phyloP scores from a whole-genome alignment of 2,797 vertebrate species.

The Luscinia luscinia region DNA sequence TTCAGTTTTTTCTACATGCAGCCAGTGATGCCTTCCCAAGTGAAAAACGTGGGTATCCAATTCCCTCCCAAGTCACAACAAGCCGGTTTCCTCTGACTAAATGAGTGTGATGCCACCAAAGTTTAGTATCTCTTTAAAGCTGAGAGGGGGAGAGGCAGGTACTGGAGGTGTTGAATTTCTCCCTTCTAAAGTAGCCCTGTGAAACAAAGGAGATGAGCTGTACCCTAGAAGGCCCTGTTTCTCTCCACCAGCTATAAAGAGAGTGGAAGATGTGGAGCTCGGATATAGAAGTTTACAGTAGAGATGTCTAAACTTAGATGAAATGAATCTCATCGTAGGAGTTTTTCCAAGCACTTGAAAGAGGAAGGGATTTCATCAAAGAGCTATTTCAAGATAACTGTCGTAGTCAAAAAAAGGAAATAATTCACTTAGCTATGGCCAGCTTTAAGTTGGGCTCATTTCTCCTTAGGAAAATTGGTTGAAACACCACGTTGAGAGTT shows the following conservation, averaged over 20 bases:
- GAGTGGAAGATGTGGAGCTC: neutral
- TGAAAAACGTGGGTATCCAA: neutral
- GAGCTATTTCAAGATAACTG: conserved; percentile 56
- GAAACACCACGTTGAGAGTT: neutral
- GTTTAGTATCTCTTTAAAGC: neutral
- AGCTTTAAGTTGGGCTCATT: neutral
- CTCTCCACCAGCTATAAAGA: conserved; percentile 35
- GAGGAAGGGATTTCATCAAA: conserved; percentile 65
- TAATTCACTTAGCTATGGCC: conserved; percentile 1
- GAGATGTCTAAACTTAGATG: conserved; percentile 59
- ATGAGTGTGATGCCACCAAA: neutral
- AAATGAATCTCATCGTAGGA: conserved; percentile 53
- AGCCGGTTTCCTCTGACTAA: neutral
- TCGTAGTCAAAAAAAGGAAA: conserved; percentile 4
- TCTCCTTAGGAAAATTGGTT: conserved; percentile 5
- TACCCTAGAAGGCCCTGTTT: conserved; percentile 17
- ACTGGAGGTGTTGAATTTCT: conserved; percentile 14
- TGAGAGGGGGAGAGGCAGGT: neutral
- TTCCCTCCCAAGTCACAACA: neutral
- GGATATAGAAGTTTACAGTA: conserved; percentile 44
- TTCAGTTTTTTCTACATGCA: neutral
- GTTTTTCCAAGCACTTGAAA: conserved; percentile 63
- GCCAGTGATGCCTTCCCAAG: neutral
- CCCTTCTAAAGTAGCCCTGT: neutral
- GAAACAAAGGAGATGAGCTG: neutral